These are phyloP conservation scores for Auanema freiburgensis DNA, from an alignment of 2,888 invertebrate genomes.

Conservation along the genomic window DNA sequence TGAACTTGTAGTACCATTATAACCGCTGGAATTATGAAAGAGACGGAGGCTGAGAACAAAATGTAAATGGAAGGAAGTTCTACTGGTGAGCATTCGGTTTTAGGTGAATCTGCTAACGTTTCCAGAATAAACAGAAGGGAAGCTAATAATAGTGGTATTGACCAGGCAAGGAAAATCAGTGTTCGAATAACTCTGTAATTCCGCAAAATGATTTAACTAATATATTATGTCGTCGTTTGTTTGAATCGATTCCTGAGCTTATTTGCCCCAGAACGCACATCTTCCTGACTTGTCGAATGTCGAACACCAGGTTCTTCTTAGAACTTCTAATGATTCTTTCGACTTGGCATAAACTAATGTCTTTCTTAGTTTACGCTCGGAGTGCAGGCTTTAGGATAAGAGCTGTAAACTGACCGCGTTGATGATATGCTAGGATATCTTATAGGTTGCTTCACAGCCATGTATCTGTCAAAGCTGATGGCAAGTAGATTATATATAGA, in stretches of 20 bases:
- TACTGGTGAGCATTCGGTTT: slow-evolving; percentile 50
- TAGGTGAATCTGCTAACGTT: slow-evolving; percentile 20
- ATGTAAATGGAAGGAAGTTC: slow-evolving; percentile 53
- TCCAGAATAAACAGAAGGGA: slow-evolving; percentile 82
- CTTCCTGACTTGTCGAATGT: no score
- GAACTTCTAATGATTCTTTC: background rate
- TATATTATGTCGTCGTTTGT: no score
- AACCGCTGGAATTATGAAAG: slow-evolving; percentile 60
- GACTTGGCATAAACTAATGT: no score
- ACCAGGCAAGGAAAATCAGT: slow-evolving; percentile 75
- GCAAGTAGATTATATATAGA: slow-evolving; percentile 93
- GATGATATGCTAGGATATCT: slow-evolving; percentile 84
- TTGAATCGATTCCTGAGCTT: no score
- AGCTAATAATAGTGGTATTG: slow-evolving; percentile 89
- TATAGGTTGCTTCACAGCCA: slow-evolving; percentile 92
- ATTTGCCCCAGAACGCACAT: no score
- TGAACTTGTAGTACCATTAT: slow-evolving; percentile 45
- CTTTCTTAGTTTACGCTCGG: no score
- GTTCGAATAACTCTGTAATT: slow-evolving; percentile 51
- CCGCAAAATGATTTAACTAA: no score
- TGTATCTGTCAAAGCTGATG: slow-evolving; percentile 83
- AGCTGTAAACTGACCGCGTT: slow-evolving; percentile 34
- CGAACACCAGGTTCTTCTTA: no score
- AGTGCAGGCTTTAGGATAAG: no score
- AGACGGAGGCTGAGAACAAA: slow-evolving; percentile 60